Evolutionary conservation across 1,140 invertebrate species (phyloP), one percentile per base, ranked within the genome.

Genomic region (Stenopsyche tienmushanensis): DNA sequence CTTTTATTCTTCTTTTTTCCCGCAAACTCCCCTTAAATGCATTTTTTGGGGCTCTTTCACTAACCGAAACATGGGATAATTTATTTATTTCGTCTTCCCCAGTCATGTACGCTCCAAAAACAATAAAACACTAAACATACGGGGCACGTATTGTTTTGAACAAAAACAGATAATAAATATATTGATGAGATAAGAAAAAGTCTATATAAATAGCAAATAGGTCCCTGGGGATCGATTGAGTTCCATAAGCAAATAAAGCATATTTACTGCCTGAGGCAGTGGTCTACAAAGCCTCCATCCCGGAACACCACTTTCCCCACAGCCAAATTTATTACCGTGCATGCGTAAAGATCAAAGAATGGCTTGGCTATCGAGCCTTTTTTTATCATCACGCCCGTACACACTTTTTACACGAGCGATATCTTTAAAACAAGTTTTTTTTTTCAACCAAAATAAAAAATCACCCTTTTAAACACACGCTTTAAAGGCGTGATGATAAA

Each of bases 181-280:
- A 64, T 64, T 60, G 52, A 64, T 64, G 52, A 64, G 62, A 64
- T 64, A 64, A 64, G 62, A 52, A 54, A 53, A 53, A 64, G 39
- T 20, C 25, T 53, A 26, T 39, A 39, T 54, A 42, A 17, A 41
- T 34, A 41, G 34, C 34, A 41, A 34, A 64, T 64, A 17, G 50
- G 23, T 55, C 62, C 49, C 62, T 2, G n/a, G 62, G 52, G 62
- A 64, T 45, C 62, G 62, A 64, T 64, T 41, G 29, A 54, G 42
- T 44, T 18, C 62, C 62, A 64, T 64, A 64, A 64, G 50, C 52
- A 64, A 64, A 64, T 64, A 64, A 64, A 64, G 52, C 41, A 55
- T 64, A 64, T 53, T 53, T 55, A 42, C 34, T 39, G 26, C 45
- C 60, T 20, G 25, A 20, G 50, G 62, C 44, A n/a, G 18, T 3